Base-by-base conservation (phyloP, 2,888 invertebrate species). In the Platycnemis pennipes region DNA sequence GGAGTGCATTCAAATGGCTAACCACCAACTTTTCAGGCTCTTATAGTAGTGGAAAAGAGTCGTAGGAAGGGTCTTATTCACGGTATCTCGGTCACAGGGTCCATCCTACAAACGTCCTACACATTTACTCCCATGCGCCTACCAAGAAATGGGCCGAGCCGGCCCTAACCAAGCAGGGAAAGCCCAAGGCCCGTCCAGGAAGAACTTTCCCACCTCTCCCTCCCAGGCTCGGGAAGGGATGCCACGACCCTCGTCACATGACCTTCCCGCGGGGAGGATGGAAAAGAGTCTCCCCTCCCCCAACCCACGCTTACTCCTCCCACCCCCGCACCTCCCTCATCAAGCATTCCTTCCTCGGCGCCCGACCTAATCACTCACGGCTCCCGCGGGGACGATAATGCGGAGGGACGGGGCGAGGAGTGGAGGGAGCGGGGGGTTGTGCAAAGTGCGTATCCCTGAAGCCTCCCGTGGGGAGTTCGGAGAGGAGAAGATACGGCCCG, bases 331-430 rank as follows among this genome's bases (percentile, higher is more conserved):
- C 37, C 63, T 56, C 37, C 91, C 91, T 91, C 91, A 91, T 91
- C 63, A 63, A 26, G 42, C 42, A 91, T 91, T 91, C 91, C 44
- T 44, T 63, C 91, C 91, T 42, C 26, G 91, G 91, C 37, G 63
- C 4, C 53, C 16, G 26, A 26, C 63, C 63, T 91, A 91, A 91
- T 91, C 91, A 91, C 91, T 91, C 91, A 91, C 91, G 22, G 63
- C 63, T 63, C 91, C 91, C 91, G n/a, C 4, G 91, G 91, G 91
- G 91, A 91, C 91, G 91, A 91, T 91, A 91, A 89, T 89, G 53
- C n/a, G 63, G 42, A 63, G 42, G 91, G 91, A 63, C 37, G 63
- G 63, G 44, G 26, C 19, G 56, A 63, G 56, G 37, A 44, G 89
- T 16, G 53, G 56, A 63, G 56, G 63, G 26, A 22, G 63, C 26